These are phyloP conservation scores for Helicoverpa assulta DNA, from an alignment of 2,888 invertebrate species.

Conservation along the genomic window DNA sequence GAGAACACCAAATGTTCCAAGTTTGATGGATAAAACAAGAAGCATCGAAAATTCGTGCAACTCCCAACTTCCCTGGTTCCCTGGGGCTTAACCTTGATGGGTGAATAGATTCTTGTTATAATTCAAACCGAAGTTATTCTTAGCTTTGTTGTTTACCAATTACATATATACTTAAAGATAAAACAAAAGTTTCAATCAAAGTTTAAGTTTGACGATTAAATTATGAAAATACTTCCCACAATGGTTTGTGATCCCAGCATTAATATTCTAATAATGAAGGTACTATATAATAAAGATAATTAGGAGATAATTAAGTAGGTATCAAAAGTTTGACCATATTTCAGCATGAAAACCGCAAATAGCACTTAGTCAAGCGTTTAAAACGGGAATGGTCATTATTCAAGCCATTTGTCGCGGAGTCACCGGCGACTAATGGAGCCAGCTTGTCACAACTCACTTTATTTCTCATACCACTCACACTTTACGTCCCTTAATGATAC, in stretches of 20 bases:
- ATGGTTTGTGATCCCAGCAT: background rate
- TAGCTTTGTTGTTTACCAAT: constrained; percentile 9
- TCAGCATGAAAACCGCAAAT: constrained; percentile 65
- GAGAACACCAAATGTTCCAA: constrained; percentile 55
- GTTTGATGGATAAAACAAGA: constrained; percentile 60
- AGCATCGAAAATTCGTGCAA: constrained; percentile 48
- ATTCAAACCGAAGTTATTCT: constrained; percentile 27
- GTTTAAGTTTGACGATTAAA: background rate
- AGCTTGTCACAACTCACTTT: constrained; percentile 68
- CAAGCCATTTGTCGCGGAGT: constrained; percentile 75
- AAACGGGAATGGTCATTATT: constrained; percentile 72
- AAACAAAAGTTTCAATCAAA: background rate
- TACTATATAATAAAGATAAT: constrained; percentile 35
- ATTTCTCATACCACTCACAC: constrained; percentile 63
- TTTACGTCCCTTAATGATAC: constrained; percentile 56
- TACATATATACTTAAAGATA: background rate
- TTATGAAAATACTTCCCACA: background rate
- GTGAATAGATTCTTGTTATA: constrained; percentile 39
- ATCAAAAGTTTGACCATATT: constrained; percentile 51
- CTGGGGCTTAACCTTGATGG: constrained; percentile 39
- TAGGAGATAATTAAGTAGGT: constrained; percentile 43
- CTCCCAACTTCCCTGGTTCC: constrained; percentile 45
- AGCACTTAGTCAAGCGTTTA: constrained; percentile 70
- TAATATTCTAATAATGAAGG: constrained; percentile 21
- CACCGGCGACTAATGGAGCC: constrained; percentile 67